These are phyloP conservation scores for Prietella phreatophila DNA, from an alignment of 2,113 vertebrate species.

Conservation along the genomic window DNA sequence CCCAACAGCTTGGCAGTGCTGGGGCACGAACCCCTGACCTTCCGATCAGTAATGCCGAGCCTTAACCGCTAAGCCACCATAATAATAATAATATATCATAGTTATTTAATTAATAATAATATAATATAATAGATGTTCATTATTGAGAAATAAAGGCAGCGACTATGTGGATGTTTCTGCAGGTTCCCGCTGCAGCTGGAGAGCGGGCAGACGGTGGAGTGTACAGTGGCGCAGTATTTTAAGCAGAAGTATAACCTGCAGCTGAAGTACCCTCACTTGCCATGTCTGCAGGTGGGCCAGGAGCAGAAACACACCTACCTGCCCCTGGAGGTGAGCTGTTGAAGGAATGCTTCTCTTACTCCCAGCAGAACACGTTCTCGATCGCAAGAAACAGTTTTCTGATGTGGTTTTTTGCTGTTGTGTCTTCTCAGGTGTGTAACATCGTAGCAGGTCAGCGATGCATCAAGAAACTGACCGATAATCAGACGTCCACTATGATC, in stretches of 20 bases:
- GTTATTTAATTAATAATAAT: too few relatives aligned
- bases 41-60: too few relatives aligned
- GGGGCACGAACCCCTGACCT: too few relatives aligned
- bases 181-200: slow-evolving; percentile 98
- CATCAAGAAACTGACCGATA: slow-evolving; percentile 99
- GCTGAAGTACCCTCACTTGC: slow-evolving; percentile 97
- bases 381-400: not conserved
- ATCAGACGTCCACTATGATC: slow-evolving; percentile 99
- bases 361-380: not conserved
- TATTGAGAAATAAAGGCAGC: not conserved
- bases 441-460: slow-evolving; percentile 97
- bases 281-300: slow-evolving; percentile 96
- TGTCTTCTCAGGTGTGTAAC: slow-evolving; percentile 87
- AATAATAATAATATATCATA: too few relatives aligned
- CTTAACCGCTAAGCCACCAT: too few relatives aligned
- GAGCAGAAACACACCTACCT: slow-evolving; percentile 99
- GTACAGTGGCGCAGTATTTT: slow-evolving; percentile 99
- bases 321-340: slow-evolving; percentile 85
- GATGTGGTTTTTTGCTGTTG: not conserved
- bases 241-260: slow-evolving; percentile 98
- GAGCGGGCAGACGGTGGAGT: slow-evolving; percentile 98
- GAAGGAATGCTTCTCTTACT: not conserved
- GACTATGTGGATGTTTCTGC: not conserved
- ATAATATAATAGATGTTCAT: too few relatives aligned
- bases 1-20: too few relatives aligned